These are phyloP conservation scores for Takifugu flavidus DNA, from an alignment of 2,113 vertebrate genomes.

Conservation along the genomic window DNA sequence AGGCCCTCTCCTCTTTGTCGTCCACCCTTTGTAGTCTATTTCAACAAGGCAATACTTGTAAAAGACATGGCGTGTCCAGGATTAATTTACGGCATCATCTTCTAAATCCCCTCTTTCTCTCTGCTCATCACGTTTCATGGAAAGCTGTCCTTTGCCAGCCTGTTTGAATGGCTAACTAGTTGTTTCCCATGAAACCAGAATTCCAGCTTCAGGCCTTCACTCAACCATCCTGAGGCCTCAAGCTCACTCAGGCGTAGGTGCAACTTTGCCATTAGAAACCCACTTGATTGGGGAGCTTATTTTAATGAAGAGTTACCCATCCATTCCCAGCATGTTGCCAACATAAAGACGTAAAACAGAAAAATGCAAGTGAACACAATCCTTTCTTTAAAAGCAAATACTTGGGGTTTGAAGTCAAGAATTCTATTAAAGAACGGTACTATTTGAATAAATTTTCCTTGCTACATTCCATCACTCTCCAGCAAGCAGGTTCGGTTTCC, in stretches of 20 bases:
- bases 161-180: conserved; percentile 41
- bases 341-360: conserved; percentile 65
- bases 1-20: conserved; percentile 48
- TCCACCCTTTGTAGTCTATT: conserved; percentile 49
- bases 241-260: conserved; percentile 43
- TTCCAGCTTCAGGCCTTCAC: conserved; percentile 55
- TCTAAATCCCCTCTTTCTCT: conserved; percentile 37
- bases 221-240: conserved; percentile 47
- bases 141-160: conserved; percentile 32
- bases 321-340: conserved; percentile 36
- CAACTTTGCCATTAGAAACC: conserved; percentile 53
- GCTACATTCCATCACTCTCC: background rate
- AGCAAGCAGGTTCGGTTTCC: background rate
- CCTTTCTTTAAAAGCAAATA: no score
- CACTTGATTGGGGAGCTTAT: conserved; percentile 70
- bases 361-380: conserved; percentile 66
- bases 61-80: conserved; percentile 50
- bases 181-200: conserved; percentile 68
- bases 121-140: conserved; percentile 38
- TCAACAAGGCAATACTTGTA: conserved; percentile 44
- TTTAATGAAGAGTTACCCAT: conserved; percentile 65
- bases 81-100: conserved; percentile 64
- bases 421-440: no score
- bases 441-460: background rate
- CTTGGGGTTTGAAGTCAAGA: no score